Evolutionary conservation across 2,113 vertebrate genomes (phyloP).

Genomic region (Mungos mungo): DNA sequence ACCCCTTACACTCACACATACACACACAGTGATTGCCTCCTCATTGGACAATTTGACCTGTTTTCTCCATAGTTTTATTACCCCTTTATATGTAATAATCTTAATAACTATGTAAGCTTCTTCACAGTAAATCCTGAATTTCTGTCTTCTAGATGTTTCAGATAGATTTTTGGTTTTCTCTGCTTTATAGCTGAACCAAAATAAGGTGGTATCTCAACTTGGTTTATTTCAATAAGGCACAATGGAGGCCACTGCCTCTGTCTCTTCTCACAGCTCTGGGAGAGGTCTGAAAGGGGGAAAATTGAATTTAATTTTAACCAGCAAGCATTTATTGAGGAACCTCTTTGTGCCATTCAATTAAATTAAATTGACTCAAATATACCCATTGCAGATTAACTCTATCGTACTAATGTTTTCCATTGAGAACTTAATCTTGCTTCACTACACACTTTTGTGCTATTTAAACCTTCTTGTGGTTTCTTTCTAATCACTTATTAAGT

Average conservation of each 20-base stretch:
- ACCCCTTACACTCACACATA: background rate
- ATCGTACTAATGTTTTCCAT: background rate
- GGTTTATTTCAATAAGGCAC: background rate
- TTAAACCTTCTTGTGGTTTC: background rate
- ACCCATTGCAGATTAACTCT: background rate
- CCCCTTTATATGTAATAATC: background rate
- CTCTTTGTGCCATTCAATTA: background rate
- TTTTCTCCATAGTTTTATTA: background rate
- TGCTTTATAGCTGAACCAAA: background rate
- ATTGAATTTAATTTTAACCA: background rate
- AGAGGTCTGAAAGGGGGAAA: background rate
- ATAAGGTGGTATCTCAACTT: background rate
- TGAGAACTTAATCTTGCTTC: background rate
- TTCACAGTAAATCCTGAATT: background rate
- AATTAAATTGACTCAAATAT: background rate
- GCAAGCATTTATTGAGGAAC: conserved; percentile 13
- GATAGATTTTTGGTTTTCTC: background rate
- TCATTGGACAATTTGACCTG: background rate
- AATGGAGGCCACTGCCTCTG: background rate
- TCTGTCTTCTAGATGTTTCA: background rate
- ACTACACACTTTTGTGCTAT: background rate
- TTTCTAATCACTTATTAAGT: background rate
- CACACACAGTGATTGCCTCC: background rate
- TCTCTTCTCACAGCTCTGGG: background rate
- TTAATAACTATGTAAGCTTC: background rate